Evolutionary conservation across 2,888 invertebrate species (phyloP).

Genomic region (Phyto melanocephala): DNA sequence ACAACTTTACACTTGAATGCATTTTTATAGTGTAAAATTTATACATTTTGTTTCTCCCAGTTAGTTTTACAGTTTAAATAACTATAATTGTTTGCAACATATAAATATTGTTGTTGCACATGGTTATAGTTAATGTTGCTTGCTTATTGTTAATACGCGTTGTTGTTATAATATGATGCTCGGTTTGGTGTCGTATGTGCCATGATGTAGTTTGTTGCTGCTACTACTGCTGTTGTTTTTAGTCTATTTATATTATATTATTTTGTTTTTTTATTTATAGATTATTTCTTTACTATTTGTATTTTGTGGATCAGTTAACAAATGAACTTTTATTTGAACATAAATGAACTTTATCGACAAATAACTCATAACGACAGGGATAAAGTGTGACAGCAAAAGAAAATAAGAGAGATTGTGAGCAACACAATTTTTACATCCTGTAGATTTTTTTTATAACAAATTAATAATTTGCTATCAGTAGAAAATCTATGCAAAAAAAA

Average conservation of each 20-base stretch:
- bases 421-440: no score
- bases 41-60: background rate
- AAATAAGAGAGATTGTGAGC: background rate
- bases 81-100: constrained; percentile 62
- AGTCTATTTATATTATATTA: constrained; percentile 22
- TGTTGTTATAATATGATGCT: constrained; percentile 3
- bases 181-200: constrained; percentile 9
- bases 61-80: constrained; percentile 38
- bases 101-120: constrained; percentile 37
- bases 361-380: background rate
- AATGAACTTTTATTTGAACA: constrained; percentile 55
- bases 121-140: no score
- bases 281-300: constrained; percentile 29
- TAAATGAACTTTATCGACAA: constrained; percentile 46
- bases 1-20: constrained; percentile 50
- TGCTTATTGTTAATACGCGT: background rate
- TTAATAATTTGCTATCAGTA: no score
- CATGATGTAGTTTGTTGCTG: background rate
- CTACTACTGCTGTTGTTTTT: background rate
- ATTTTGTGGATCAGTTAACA: constrained; percentile 52
- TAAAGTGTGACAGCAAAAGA: background rate
- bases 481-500: no score
- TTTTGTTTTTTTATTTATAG: constrained; percentile 20
- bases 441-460: no score
- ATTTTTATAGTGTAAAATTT: constrained; percentile 46